Evolutionary conservation across 2,113 vertebrate genomes (phyloP), one percentile per base, ranked within the genome.

Genomic region (Planiliza haematocheilus): DNA sequence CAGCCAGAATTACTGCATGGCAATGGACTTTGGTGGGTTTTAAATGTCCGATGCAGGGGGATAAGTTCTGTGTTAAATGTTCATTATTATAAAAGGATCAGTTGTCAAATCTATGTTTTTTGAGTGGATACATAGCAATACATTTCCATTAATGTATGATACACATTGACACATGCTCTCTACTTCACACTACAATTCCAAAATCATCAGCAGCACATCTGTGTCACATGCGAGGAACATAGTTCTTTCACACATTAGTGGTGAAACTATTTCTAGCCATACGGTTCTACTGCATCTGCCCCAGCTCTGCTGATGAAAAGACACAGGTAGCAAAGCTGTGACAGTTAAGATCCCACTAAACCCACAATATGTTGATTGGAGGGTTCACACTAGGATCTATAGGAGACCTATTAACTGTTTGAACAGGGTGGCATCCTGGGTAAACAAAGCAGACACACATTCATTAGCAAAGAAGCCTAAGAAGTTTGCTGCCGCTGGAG

Each of bases 391-490:
- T 72, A 45, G 61, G 37, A 58, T n/a, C n/a, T n/a, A n/a, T n/a
- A n/a, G 38, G 48, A 57, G 79, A 79, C 74, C 49, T 64, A 66
- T 76, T 70, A 59, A 61, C 57, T 70, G 61, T 83, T 77, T 62
- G 57, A 81, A 77, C 68, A 70, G 68, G 50, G 16, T 56, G 74
- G 38, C 68, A 77, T 68, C 65, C 70, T 7, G 16, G 69, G 67
- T 83, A 85, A 79, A 89, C 72, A 71, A 65, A 52, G 62, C 20
- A 81, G 61, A 81, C 66, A 67, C 84, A 74, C 77, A 48, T 86
- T 89, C 58, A 91, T 91, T 92, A 88, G 77, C 83, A 86, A 61
- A 68, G 61, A 86, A 59, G 74, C 86, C 85, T 85, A 75, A 86
- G 61, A 60, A 59, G 39, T 56, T 73, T 42, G 45, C 38, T 70